Evolutionary conservation across 2,113 vertebrate species (phyloP).

Genomic region (Leucosticte australis): DNA sequence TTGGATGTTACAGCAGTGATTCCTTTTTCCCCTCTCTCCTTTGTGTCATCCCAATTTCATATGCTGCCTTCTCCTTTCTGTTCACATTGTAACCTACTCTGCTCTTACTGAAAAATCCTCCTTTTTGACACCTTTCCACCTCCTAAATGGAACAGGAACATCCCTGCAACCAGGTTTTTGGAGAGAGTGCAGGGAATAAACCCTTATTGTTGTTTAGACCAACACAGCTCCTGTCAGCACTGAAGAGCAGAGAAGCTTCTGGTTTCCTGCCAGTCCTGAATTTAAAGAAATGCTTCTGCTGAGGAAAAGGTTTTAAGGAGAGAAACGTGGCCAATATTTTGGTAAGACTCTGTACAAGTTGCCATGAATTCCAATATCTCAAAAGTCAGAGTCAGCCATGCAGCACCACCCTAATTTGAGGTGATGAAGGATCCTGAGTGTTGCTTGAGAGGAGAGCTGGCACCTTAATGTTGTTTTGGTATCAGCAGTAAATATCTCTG

Average conservation of each 20-base stretch:
- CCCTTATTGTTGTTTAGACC: neutral
- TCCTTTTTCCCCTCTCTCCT: neutral
- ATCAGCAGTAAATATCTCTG: neutral
- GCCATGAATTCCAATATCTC: neutral
- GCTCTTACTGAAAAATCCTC: neutral
- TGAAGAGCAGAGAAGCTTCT: neutral
- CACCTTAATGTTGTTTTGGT: neutral
- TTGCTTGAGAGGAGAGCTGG: neutral
- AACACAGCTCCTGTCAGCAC: neutral
- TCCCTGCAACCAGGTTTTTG: neutral
- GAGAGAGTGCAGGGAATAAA: neutral
- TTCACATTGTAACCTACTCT: neutral
- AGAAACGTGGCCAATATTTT: neutral
- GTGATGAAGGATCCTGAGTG: neutral
- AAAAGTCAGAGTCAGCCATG: neutral
- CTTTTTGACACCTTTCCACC: neutral
- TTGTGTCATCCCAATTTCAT: rapidly evolving
- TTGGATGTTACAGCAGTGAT: neutral
- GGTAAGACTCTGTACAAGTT: neutral
- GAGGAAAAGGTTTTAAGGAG: neutral
- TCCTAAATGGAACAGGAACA: neutral
- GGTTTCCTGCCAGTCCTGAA: neutral
- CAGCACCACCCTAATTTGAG: neutral
- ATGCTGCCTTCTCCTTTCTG: neutral
- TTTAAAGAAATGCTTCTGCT: neutral